A percentile compares a stretch with the other conserved stretches of the same genome.
These are phyloP conservation scores for Corythornis cristatus DNA, from an alignment of 2,113 vertebrate species.

Conservation along the genomic window DNA sequence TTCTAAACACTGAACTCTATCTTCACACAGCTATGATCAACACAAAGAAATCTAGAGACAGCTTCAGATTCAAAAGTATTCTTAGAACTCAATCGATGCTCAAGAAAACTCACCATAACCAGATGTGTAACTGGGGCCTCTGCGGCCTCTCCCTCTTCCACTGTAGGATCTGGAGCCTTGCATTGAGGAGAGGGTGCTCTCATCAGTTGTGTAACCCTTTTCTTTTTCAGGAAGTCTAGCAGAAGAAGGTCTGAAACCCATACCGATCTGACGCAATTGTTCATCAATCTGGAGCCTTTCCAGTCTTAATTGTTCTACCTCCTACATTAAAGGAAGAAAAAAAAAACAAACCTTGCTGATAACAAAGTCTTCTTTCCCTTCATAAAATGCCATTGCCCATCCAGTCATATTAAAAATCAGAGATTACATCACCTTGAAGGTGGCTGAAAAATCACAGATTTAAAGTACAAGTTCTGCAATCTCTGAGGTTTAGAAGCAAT, in stretches of 20 bases:
- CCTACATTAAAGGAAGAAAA: conserved; percentile 71
- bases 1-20: not conserved
- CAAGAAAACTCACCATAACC: conserved; percentile 85
- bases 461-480: not conserved
- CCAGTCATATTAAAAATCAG: not conserved
- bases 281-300: conserved; percentile 98
- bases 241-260: conserved; percentile 89
- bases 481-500: not conserved
- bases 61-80: fast-evolving
- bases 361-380: not conserved
- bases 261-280: conserved; percentile 93
- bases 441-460: not conserved
- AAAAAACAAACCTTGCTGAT: not conserved
- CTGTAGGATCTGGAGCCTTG: conserved; percentile 92
- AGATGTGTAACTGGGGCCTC: conserved; percentile 90
- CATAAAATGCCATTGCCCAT: not conserved
- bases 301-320: conserved; percentile 96
- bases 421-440: not conserved
- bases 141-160: conserved; percentile 89
- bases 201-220: conserved; percentile 86
- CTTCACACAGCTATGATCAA: not conserved
- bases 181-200: conserved; percentile 82
- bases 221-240: conserved; percentile 85
- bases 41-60: not conserved
- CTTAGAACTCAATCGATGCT: not conserved